Conservation (phyloP, 2,113 vertebrate genomes). For the Procavia capensis region DNA sequence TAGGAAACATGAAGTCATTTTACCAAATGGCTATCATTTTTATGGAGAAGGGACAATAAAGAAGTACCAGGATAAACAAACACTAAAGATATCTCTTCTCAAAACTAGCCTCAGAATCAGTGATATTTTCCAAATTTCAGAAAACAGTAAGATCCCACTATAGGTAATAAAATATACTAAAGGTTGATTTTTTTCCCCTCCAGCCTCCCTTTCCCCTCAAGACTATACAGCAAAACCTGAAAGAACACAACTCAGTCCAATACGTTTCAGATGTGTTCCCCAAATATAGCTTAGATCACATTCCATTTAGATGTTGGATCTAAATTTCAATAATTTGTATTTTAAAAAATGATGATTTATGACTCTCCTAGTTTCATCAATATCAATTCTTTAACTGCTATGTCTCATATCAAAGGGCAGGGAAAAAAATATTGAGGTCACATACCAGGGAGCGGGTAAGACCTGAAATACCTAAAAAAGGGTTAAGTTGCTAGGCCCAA, state of each 20-base stretch:
- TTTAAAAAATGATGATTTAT: slow-evolving; percentile 3
- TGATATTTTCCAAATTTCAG: slow-evolving; percentile 31
- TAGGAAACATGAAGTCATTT: background rate
- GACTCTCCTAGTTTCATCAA: background rate
- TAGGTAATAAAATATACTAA: slow-evolving; percentile 47
- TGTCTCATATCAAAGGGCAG: slow-evolving; percentile 5
- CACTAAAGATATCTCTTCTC: slow-evolving; percentile 21
- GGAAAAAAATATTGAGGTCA: slow-evolving; percentile 61
- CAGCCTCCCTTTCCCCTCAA: background rate
- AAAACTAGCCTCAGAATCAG: background rate
- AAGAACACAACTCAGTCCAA: background rate
- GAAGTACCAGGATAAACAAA: slow-evolving; percentile 32
- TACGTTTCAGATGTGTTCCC: slow-evolving; percentile 3
- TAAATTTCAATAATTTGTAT: slow-evolving; percentile 36
- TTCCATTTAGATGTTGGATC: background rate
- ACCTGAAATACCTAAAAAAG: slow-evolving; percentile 35
- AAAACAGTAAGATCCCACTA: background rate
- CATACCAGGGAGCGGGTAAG: slow-evolving; percentile 36
- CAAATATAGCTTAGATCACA: slow-evolving; percentile 1
- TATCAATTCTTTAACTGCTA: slow-evolving; percentile 46
- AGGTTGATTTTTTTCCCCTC: background rate
- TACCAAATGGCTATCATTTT: background rate
- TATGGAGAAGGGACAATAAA: background rate
- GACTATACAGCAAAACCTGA: background rate
- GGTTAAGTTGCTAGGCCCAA: slow-evolving; percentile 65